Evolutionary conservation across 2,113 vertebrate species (phyloP).

Genomic region (Saccopteryx bilineata): DNA sequence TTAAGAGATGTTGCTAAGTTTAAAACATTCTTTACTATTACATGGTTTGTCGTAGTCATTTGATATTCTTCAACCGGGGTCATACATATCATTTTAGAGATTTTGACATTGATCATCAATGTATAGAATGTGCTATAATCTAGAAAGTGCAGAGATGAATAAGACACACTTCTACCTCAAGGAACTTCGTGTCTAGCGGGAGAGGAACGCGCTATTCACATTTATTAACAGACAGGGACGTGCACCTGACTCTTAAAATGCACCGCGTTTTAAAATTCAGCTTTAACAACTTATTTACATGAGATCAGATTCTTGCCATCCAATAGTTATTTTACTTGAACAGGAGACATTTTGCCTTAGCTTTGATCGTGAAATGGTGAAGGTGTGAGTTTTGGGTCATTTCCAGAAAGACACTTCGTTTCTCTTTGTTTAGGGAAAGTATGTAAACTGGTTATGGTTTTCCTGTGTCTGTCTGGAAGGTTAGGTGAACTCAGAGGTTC

Average conservation of each 20-base stretch:
- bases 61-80: not conserved
- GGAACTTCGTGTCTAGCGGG: not conserved
- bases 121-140: not conserved
- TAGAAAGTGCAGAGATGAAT: not conserved
- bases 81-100: not conserved
- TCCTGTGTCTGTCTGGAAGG: not conserved
- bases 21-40: slow-evolving; percentile 46
- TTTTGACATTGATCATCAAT: not conserved
- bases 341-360: not conserved
- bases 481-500: not conserved
- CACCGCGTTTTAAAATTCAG: slow-evolving; percentile 16
- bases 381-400: not conserved
- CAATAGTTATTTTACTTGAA: not conserved
- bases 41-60: not conserved
- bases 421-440: not conserved
- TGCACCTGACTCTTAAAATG: not conserved
- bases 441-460: not conserved
- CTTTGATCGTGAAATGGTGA: slow-evolving; percentile 4
- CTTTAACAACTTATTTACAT: not conserved
- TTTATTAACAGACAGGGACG: not conserved
- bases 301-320: slow-evolving; percentile 42
- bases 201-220: not conserved
- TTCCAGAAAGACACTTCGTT: not conserved
- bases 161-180: not conserved
- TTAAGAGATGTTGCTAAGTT: not conserved